Conservation (phyloP, 2,113 vertebrate genomes). For the Calonectris borealis region DNA sequence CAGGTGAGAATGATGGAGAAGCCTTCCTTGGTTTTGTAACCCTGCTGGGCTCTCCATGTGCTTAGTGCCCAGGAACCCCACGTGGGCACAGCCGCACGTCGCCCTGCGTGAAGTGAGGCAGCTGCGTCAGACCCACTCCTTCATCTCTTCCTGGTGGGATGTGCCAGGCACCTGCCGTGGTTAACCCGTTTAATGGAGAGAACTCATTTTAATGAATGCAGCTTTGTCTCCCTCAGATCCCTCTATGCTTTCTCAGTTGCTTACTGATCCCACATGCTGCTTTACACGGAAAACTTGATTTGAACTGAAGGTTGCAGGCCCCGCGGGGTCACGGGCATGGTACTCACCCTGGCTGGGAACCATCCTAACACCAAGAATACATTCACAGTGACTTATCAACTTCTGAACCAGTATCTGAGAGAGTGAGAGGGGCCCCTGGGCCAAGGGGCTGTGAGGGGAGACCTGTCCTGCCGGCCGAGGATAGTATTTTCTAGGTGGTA, state of each 20-base stretch:
- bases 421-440: neutral
- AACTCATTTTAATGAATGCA: neutral
- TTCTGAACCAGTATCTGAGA: neutral
- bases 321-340: neutral
- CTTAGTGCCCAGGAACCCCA: rapidly evolving
- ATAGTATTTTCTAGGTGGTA: neutral
- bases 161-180: neutral
- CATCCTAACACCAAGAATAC: neutral
- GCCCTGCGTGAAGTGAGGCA: rapidly evolving
- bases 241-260: neutral
- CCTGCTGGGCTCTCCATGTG: rapidly evolving
- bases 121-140: neutral
- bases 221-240: neutral
- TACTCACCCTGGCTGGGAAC: neutral
- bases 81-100: rapidly evolving
- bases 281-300: neutral
- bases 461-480: neutral
- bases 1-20: neutral
- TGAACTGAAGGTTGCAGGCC: neutral
- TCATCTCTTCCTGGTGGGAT: neutral
- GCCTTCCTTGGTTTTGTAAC: neutral
- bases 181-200: neutral
- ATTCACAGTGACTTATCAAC: rapidly evolving
- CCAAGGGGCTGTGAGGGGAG: neutral
- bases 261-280: neutral